These are phyloP conservation scores for Pecten maximus DNA, from an alignment of 2,888 invertebrate species.

Conservation along the genomic window DNA sequence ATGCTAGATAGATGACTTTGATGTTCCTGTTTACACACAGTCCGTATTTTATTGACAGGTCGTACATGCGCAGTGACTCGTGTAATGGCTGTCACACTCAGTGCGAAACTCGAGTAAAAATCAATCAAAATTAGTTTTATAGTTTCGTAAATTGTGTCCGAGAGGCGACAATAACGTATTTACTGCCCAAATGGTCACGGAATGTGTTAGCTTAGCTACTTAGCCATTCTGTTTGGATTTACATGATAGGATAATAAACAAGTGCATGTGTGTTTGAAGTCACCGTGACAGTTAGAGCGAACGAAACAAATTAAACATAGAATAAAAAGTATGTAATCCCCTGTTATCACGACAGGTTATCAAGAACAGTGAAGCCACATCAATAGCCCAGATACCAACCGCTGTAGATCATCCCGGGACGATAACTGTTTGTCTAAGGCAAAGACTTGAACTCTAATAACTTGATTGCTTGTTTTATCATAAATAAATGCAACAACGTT, in stretches of 20 bases:
- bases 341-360: background rate
- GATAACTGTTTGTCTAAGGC: no score
- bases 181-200: background rate
- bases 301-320: background rate
- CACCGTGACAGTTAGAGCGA: background rate
- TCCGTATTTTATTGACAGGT: background rate
- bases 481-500: no score
- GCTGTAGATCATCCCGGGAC: background rate
- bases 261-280: background rate
- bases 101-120: slow-evolving; percentile 8
- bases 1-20: slow-evolving; percentile 1
- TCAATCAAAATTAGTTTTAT: slow-evolving; percentile 9
- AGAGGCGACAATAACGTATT: slow-evolving; percentile 18
- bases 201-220: background rate
- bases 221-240: background rate
- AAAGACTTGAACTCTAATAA: no score
- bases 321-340: background rate
- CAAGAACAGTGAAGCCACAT: background rate
- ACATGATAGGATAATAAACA: background rate
- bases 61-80: background rate
- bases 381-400: background rate
- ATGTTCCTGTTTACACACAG: background rate
- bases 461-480: no score
- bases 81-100: slow-evolving; percentile 14
- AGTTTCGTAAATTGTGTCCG: slow-evolving; percentile 26